Conservation (phyloP, 2,888 invertebrate genomes). For the Cheilosia impressa region DNA sequence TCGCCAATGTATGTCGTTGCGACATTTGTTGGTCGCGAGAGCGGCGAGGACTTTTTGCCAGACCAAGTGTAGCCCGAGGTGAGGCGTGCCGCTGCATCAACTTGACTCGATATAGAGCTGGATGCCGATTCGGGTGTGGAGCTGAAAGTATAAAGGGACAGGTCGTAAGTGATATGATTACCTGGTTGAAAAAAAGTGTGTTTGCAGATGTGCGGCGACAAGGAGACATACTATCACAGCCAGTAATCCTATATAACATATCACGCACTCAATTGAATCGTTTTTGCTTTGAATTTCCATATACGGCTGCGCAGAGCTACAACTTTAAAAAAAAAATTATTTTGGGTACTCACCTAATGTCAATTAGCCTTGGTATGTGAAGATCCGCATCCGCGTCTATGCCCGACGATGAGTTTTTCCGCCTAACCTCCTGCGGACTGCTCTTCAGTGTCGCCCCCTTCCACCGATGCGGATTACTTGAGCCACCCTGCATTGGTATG, state of each 20-base stretch:
- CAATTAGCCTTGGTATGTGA: constrained; percentile 87
- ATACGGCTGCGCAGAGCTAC: background rate
- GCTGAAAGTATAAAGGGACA: constrained; percentile 81
- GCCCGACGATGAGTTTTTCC: constrained; percentile 61
- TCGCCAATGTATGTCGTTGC: constrained; percentile 77
- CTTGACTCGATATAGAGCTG: constrained; percentile 85
- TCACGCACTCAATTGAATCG: too few species aligned
- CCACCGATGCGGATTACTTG: constrained; percentile 78
- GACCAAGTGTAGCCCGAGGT: constrained; percentile 79
- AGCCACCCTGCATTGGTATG: constrained; percentile 63
- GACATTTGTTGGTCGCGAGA: constrained; percentile 77
- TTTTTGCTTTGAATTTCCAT: background rate
- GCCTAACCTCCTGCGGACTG: constrained; percentile 77
- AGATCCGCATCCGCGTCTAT: constrained; percentile 85
- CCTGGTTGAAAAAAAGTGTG: too few species aligned
- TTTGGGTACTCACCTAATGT: constrained; percentile 85
- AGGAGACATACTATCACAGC: too few species aligned
- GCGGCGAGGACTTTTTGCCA: constrained; percentile 81
- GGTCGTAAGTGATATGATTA: too few species aligned
- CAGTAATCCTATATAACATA: too few species aligned
- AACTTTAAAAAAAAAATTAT: background rate
- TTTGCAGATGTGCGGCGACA: too few species aligned
- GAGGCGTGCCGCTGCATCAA: constrained; percentile 82
- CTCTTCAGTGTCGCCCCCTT: constrained; percentile 77
- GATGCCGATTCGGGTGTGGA: constrained; percentile 85